Evolutionary conservation across 2,888 invertebrate species (phyloP), one percentile per base, ranked within the genome.

Genomic region (Drosophila ezoana): DNA sequence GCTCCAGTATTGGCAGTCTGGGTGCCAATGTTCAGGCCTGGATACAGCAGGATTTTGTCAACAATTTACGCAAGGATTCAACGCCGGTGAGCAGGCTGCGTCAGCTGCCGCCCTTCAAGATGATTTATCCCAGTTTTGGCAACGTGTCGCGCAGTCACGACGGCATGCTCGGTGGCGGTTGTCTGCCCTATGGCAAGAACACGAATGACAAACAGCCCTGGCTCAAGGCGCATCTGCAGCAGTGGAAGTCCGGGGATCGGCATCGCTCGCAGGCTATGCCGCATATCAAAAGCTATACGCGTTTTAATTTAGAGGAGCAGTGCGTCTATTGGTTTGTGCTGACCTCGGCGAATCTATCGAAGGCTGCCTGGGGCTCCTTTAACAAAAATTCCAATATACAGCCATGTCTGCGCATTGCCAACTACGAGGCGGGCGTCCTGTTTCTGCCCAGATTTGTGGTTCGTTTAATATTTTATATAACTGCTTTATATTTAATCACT

Each of bases 341-440:
- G 0, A 98, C 98, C 0, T 98, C 98, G 57, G 98, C 97, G 0
- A 99, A 99, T 93, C 93, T 99, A 33, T 99, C 99, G 11, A 99
- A 98, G 93, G 98, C 99, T 1, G 99, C 99, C 0, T 99, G 99
- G 99, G 99, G 99, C 41, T 93, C 93, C 10, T 91, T 94, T 9
- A 95, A 94, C 72, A 94, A 94, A 68, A 94, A 94, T 43, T 69
- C 88, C 3, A 85, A 94, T 93, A 92, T 94, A 92, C 94, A 95
- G 90, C 92, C 92, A 0, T 93, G 93, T 0, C 90, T 94, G 1
- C 94, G 96, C 35, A 95, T 98, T 9, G 94, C 97, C 91, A 98
- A 97, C 44, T 98, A 97, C 90, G 99, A 99, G 92, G 96, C 95
- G 0, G 99, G 99, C 0, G 97, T 99, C 0, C 90, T 99, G 47